Evolutionary conservation across 2,113 vertebrate species (phyloP).

Genomic region (Lipotes vexillifer): DNA sequence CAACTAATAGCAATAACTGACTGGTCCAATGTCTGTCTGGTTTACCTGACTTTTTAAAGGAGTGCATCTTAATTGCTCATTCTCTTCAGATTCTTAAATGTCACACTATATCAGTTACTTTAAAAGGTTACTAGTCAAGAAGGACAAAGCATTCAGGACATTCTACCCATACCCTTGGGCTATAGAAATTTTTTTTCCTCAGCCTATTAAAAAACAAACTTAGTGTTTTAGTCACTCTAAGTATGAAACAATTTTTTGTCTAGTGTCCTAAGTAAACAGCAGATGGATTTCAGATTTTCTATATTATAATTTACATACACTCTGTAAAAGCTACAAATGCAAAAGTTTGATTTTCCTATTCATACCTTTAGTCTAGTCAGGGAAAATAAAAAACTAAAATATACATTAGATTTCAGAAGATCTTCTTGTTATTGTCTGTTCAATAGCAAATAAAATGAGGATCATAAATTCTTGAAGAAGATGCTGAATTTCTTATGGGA

Average conservation of each 20-base stretch:
- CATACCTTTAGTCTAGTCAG: not conserved
- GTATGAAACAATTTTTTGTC: not conserved
- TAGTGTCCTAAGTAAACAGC: not conserved
- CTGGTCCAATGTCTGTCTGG: not conserved
- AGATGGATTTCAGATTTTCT: not conserved
- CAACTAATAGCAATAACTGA: not conserved
- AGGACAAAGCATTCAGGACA: not conserved
- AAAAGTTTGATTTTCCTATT: not conserved
- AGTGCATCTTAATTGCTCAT: not conserved
- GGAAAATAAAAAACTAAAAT: not conserved
- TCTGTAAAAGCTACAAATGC: not conserved
- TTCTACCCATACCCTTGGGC: not conserved
- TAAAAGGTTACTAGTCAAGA: not conserved
- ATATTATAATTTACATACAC: not conserved
- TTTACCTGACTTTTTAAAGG: not conserved
- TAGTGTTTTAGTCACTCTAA: not conserved
- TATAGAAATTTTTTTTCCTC: not conserved
- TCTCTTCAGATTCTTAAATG: not conserved
- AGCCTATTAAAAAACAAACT: not conserved
- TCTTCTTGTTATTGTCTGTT: conserved; percentile 2
- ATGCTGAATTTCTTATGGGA: not conserved
- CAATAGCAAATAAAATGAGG: conserved; percentile 19
- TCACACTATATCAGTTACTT: not conserved
- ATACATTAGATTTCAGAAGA: not conserved
- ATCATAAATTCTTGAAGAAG: conserved; percentile 36